A percentile compares a stretch with the other conserved stretches of the same genome.
Evolutionary conservation across 2,888 invertebrate genomes (phyloP).

Genomic region (Drosophila anceps): DNA sequence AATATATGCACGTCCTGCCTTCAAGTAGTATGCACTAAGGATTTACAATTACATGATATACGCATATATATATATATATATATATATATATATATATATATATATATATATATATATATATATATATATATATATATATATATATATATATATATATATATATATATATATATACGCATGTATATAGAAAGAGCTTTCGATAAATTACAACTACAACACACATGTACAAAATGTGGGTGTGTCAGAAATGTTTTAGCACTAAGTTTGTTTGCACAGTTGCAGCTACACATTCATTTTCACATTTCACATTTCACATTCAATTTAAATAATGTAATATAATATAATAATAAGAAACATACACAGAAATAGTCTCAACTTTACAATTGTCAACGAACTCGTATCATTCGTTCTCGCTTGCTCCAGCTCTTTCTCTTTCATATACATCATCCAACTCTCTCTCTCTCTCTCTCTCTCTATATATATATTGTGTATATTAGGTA

Average conservation of each 20-base stretch:
- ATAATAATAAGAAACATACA: conserved; percentile 46
- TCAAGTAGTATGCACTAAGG: neutral
- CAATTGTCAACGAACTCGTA: conserved; percentile 41
- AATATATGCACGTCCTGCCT: conserved; percentile 6
- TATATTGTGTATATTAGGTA: conserved; percentile 7
- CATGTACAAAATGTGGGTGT: conserved; percentile 7
- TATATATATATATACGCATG: conserved; percentile 7
- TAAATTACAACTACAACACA: conserved; percentile 18
- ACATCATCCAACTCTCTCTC: conserved; percentile 2
- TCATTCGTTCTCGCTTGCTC: conserved; percentile 16
- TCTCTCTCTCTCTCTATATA: neutral
- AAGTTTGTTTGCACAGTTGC: conserved; percentile 6
- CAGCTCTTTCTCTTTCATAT: conserved; percentile 19
- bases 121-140: no score
- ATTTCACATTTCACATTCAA: conserved; percentile 40
- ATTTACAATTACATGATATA: conserved; percentile 16
- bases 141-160: no score
- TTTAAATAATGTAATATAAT: conserved; percentile 33
- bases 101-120: no score
- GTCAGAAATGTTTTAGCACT: conserved; percentile 24
- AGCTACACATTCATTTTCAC: conserved; percentile 33
- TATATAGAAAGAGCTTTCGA: conserved; percentile 16
- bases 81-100: no score
- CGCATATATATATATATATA: no score
- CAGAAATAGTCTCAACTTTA: conserved; percentile 50